Conservation (phyloP, 92 coral and sea anemone genomes). For the Palythoa grandiflora region DNA sequence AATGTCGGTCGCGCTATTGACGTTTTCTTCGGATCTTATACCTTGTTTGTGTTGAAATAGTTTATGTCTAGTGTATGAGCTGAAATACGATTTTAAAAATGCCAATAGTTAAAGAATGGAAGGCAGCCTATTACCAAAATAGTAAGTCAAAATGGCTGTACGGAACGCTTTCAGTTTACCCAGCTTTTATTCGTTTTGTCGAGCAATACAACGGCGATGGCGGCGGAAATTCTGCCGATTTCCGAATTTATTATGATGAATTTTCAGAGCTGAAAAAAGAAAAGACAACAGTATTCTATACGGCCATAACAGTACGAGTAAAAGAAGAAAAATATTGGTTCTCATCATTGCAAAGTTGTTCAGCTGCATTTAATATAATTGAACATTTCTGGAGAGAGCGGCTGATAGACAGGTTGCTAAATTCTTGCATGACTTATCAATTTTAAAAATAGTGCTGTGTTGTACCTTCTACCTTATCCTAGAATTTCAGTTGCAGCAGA, state of each 20-base stretch:
- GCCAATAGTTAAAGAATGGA: slow-evolving; percentile 87
- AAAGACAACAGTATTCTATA: slow-evolving; percentile 76
- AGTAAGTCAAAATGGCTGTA: slow-evolving; percentile 78
- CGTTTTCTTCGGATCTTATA: not conserved
- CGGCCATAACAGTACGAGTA: slow-evolving; percentile 82
- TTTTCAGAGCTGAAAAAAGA: slow-evolving; percentile 84
- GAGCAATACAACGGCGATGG: slow-evolving; percentile 54
- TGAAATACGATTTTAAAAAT: slow-evolving; percentile 22
- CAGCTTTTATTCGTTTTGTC: slow-evolving; percentile 78
- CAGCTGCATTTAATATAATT: slow-evolving; percentile 75
- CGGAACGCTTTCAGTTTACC: slow-evolving; percentile 74
- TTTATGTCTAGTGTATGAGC: too few relatives aligned
- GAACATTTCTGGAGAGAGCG: slow-evolving; percentile 98
- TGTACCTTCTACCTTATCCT: too few relatives aligned
- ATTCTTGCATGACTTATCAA: not conserved
- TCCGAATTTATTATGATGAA: slow-evolving; percentile 76
- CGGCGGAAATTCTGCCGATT: slow-evolving; percentile 61
- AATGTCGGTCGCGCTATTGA: slow-evolving; percentile 20
- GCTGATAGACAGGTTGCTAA: slow-evolving; percentile 68
- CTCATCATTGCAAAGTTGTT: slow-evolving; percentile 85
- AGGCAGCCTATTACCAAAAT: slow-evolving; percentile 88
- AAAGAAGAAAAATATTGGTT: slow-evolving; percentile 87
- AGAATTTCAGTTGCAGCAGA: too few relatives aligned
- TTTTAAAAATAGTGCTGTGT: not conserved
- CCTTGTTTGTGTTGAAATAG: too few relatives aligned